Evolutionary conservation across 1,140 invertebrate species (phyloP), one percentile per base, ranked within the genome.

Genomic region (Hermetia illucens): DNA sequence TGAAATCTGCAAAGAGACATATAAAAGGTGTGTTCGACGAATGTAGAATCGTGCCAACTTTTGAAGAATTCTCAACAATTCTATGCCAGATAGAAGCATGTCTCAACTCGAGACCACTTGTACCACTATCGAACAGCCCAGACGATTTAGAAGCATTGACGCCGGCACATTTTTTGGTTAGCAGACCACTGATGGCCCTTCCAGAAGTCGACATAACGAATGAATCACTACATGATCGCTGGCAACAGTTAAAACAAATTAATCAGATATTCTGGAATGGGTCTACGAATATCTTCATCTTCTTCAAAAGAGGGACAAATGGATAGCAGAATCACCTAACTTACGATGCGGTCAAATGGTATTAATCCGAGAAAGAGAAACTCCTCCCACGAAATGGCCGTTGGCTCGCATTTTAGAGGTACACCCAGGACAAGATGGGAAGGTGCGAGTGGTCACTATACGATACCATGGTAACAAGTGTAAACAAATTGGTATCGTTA

Each of bases 111-210:
- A 17, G 50, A 12, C 49, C 51, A 4, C 36, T 38, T 1, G 40
- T 42, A 6, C 39, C 44, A 10, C 15, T 58, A 2, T 47, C 46
- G 19, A 42, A 48, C 15, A 24, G 53, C 34, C 43, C 47, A 10
- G 35, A 42, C n/a, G 53, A 52, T 34, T 32, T 44, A 0, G 24
- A 12, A 3, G 33, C 45, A 6, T 36, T 58, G 3, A 53, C 55
- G 10, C 55, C 58, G 5, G 51, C 48, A 12, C 55, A 60, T 50
- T 60, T 57, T 37, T 31, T 60, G 1, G 54, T 53, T 38, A 57
- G 53, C 8, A 29, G 42, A 6, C 46, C 55, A 8, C 15, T 58
- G 16, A 49, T 38, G 6, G 30, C 47, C 4, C 3, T 48, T 20
- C 40, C 44, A 18, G 50, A 56, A 35, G 40, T 42, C 12, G 9